Evolutionary conservation across 2,113 vertebrate genomes (phyloP), one percentile per base, ranked within the genome.

Genomic region (Nibea albiflora): DNA sequence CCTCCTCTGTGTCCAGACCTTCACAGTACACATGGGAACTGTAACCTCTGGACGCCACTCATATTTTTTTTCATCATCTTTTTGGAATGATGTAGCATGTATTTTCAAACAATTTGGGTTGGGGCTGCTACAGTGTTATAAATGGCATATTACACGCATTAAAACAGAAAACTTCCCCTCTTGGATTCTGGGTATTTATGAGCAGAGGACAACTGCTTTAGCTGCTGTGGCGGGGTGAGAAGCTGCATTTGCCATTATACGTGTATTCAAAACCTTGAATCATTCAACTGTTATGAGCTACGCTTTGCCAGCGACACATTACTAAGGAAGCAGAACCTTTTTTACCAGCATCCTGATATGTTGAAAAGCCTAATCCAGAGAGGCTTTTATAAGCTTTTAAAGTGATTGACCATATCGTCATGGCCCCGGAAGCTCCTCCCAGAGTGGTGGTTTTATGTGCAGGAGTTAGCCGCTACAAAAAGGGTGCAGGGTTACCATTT

Each of bases 311-410:
- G 86, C 82, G 73, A 85, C 35, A 62, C 78, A 54, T 75, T 81
- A 74, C 78, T 46, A 79, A 76, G 70, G 79, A 85, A 84, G 72
- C 52, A 69, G 76, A 87, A 49, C 70, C 50, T 11, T 82, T 42
- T 88, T 92, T 85, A 89, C 84, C 86, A 81, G 76, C 84, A 80
- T 91, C 84, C 84, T 69, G 75, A 80, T 76, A 87, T 81, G 82
- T 81, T 86, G 74, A 92, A 91, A 86, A 84, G 68, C 57, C 80
- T 86, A 80, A 89, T 90, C 80, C 72, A 4, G 50, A 56, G 76
- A 78, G 74, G 72, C 62, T 86, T 92, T 92, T 86, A 90, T 80
- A 75, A 86, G 84, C 84, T 86, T 89, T 90, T 91, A 84, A 88
- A 90, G 53, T 88, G 57, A 89, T 88, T 89, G 85, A 89, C 79